Evolutionary conservation across 1,140 invertebrate genomes (phyloP).

Genomic region (Pseudomyrmex cubaensis): DNA sequence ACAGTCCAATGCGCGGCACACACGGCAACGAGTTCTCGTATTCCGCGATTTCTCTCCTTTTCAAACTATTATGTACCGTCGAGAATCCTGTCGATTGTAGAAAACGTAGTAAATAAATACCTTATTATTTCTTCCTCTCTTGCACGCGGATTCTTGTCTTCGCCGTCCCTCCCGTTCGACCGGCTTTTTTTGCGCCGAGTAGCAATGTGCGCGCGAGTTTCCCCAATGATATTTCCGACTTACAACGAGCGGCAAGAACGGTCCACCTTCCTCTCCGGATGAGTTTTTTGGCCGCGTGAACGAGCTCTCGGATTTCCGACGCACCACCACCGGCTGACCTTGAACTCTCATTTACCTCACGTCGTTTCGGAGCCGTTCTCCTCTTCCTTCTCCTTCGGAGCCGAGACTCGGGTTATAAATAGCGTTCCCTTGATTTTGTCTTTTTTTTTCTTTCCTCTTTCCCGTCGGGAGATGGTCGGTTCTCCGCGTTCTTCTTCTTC

Average conservation of each 20-base stretch:
- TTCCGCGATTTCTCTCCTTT: conserved; percentile 14
- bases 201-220: background rate
- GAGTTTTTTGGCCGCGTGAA: conserved; percentile 42
- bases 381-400: background rate
- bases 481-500: background rate
- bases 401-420: no score
- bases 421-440: no score
- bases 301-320: conserved; percentile 32
- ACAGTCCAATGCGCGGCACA: conserved; percentile 47
- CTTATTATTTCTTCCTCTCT: background rate
- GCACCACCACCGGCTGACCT: conserved; percentile 59
- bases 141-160: background rate
- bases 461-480: no score
- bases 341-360: conserved; percentile 72
- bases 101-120: no score
- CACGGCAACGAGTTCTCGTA: background rate
- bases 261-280: conserved; percentile 40
- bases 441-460: no score
- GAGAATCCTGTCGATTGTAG: no score
- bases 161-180: background rate
- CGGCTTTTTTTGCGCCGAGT: background rate
- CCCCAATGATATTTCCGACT: conserved; percentile 44
- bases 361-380: conserved; percentile 12
- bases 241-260: background rate
- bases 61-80: no score